Evolutionary conservation across 2,113 vertebrate genomes (phyloP).

Genomic region (Oostethus manadensis): DNA sequence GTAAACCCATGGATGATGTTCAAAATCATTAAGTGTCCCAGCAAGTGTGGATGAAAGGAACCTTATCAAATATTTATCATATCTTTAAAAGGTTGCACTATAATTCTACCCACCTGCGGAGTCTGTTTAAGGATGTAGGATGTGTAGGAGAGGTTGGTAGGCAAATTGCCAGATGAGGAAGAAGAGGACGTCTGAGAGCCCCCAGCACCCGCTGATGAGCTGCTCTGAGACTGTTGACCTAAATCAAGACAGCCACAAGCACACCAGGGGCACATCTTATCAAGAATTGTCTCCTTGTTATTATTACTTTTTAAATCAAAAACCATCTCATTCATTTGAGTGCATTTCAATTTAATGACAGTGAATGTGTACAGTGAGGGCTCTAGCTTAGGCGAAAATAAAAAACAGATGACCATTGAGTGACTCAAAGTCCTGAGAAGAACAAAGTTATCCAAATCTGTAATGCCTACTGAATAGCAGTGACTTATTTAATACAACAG

Average conservation of each 20-base stretch:
- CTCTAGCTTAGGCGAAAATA: neutral
- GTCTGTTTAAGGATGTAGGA: conserved; percentile 99
- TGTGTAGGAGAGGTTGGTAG: conserved; percentile 92
- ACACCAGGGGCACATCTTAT: conserved; percentile 27
- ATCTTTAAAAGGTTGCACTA: neutral
- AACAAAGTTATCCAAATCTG: neutral
- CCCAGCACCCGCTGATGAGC: conserved; percentile 57
- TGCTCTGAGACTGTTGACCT: conserved; percentile 83
- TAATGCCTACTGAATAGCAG: neutral
- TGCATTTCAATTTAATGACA: conserved; percentile 5
- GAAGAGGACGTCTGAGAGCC: conserved; percentile 72
- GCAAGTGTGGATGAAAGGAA: conserved; percentile 1
- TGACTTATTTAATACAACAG: conserved; percentile 7
- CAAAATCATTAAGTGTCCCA: neutral
- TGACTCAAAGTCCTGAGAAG: conserved; percentile 2
- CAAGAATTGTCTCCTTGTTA: conserved; percentile 12
- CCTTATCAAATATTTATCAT: neutral
- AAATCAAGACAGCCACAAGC: conserved; percentile 46
- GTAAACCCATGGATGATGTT: neutral
- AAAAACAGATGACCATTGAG: neutral
- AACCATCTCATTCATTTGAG: neutral
- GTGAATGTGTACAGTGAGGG: neutral
- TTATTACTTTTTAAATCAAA: neutral
- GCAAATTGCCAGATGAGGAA: conserved; percentile 76
- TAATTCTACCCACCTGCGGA: conserved; percentile 68